phyloP scores from a whole-genome alignment of 2,113 vertebrate species.

The Oryzias celebensis region DNA sequence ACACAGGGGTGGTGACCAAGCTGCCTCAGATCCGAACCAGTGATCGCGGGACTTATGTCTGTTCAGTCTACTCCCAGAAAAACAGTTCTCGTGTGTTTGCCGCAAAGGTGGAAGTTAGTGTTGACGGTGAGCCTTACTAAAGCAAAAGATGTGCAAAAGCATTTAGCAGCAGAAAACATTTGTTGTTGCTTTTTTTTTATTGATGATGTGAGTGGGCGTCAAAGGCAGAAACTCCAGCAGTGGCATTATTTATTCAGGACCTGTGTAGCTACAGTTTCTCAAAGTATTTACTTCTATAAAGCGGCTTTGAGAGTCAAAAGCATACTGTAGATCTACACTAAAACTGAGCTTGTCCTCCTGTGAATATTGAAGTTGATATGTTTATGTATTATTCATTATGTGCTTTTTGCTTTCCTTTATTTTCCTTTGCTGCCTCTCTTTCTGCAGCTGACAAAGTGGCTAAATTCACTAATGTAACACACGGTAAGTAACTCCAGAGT shows the following conservation, averaged over 20 bases:
- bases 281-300: slow-evolving; percentile 58
- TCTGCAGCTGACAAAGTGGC: slow-evolving; percentile 49
- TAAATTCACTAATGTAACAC: slow-evolving; percentile 35
- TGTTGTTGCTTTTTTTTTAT: slow-evolving; percentile 32
- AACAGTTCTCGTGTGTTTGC: slow-evolving; percentile 36
- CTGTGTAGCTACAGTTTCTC: slow-evolving; percentile 53
- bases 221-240: slow-evolving; percentile 36
- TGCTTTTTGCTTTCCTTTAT: slow-evolving; percentile 21
- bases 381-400: slow-evolving; percentile 66
- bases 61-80: slow-evolving; percentile 45
- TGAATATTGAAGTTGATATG: slow-evolving; percentile 59
- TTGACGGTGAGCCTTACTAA: slow-evolving; percentile 60
- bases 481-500: slow-evolving; percentile 67
- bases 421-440: slow-evolving; percentile 21
- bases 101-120: slow-evolving; percentile 52
- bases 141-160: slow-evolving; percentile 10
- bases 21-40: slow-evolving; percentile 48
- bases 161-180: slow-evolving; percentile 8
- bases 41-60: slow-evolving; percentile 66
- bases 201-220: slow-evolving; percentile 43
- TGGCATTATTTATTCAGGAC: slow-evolving; percentile 64
- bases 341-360: slow-evolving; percentile 47
- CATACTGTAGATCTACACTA: slow-evolving; percentile 36
- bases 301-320: slow-evolving; percentile 48
- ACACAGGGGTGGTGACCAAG: slow-evolving; percentile 54